These are phyloP conservation scores for Gallinago media DNA, from an alignment of 2,113 vertebrate species.

Conservation along the genomic window DNA sequence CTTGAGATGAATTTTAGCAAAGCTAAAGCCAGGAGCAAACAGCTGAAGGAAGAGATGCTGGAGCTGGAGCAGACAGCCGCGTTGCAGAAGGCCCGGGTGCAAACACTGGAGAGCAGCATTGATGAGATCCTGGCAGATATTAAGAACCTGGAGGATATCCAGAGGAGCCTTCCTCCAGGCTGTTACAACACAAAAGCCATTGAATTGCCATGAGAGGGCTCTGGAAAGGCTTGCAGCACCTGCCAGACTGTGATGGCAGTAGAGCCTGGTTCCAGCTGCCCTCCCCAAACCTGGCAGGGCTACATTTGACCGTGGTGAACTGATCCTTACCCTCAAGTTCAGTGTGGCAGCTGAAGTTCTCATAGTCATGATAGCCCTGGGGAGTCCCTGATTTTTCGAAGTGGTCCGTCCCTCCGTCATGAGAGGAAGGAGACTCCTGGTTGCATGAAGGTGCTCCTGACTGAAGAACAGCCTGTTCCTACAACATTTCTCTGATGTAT, in stretches of 20 bases:
- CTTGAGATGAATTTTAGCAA: slow-evolving; percentile 68
- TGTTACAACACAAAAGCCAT: slow-evolving; percentile 88
- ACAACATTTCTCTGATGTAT: not conserved
- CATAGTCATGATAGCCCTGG: not conserved
- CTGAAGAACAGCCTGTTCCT: not conserved
- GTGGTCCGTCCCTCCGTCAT: not conserved
- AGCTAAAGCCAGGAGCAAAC: slow-evolving; percentile 61
- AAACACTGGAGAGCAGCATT: slow-evolving; percentile 78
- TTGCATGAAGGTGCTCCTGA: not conserved
- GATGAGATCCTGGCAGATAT: slow-evolving; percentile 84
- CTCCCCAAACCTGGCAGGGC: not conserved
- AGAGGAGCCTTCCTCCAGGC: slow-evolving; percentile 77
- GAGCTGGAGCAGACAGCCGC: slow-evolving; percentile 78
- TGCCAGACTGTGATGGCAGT: not conserved
- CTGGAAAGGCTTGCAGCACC: not conserved
- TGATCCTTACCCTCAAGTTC: not conserved
- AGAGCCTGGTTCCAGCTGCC: not conserved
- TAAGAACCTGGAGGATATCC: slow-evolving; percentile 88
- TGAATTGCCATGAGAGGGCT: slow-evolving; percentile 80
- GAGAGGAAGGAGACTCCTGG: not conserved
- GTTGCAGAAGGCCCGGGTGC: slow-evolving; percentile 68
- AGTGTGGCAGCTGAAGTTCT: not conserved
- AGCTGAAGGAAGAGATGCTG: slow-evolving; percentile 76
- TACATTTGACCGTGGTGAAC: not conserved
- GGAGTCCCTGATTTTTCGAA: not conserved